phyloP scores from a whole-genome alignment of 1,140 invertebrate genomes.

The Leptopilina clavipes region DNA sequence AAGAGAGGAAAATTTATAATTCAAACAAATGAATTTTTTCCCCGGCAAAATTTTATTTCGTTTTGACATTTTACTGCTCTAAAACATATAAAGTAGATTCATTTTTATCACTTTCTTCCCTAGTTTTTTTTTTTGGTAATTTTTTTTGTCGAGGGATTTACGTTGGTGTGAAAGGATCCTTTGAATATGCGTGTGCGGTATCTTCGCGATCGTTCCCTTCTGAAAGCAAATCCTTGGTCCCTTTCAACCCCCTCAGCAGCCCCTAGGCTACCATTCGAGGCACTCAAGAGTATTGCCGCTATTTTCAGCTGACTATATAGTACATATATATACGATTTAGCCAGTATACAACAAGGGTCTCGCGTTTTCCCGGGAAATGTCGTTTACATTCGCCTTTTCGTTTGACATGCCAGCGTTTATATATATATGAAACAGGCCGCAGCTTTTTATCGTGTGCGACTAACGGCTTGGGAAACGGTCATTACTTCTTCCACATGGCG shows the following conservation, averaged over 20 bases:
- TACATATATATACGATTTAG: constrained; percentile 53
- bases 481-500: constrained; percentile 28
- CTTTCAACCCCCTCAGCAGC: constrained; percentile 49
- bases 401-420: constrained; percentile 58
- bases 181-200: constrained; percentile 66
- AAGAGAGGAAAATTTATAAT: too few species aligned
- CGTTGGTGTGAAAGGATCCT: constrained; percentile 54
- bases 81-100: not conserved
- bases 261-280: constrained; percentile 59
- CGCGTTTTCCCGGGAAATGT: constrained; percentile 59
- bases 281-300: constrained; percentile 71
- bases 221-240: constrained; percentile 69
- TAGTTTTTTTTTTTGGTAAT: not conserved
- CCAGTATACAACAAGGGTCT: constrained; percentile 55
- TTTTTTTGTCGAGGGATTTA: constrained; percentile 20
- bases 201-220: constrained; percentile 61
- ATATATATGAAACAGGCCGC: constrained; percentile 51
- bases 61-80: too few species aligned
- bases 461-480: constrained; percentile 53
- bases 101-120: not conserved
- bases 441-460: constrained; percentile 51
- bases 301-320: constrained; percentile 63
- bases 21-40: too few species aligned
- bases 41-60: too few species aligned
- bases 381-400: constrained; percentile 63